These are phyloP conservation scores for Etia nguti DNA, from an alignment of 2,113 vertebrate genomes.

Conservation along the genomic window DNA sequence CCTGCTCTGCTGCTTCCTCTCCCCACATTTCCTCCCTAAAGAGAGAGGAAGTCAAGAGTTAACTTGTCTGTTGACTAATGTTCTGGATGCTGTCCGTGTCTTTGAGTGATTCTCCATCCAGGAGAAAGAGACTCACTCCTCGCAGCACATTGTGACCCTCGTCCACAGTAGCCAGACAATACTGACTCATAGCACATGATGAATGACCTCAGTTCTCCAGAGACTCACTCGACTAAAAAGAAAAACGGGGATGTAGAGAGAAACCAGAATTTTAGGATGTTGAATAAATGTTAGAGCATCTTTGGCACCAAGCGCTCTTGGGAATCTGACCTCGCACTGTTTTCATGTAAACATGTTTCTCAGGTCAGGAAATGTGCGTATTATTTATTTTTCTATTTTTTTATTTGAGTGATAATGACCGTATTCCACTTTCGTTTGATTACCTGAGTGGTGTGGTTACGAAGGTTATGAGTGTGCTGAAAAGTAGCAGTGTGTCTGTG, in stretches of 20 bases:
- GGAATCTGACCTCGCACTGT: slow-evolving; percentile 33
- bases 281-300: slow-evolving; percentile 31
- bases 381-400: not conserved
- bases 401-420: not conserved
- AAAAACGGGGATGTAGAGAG: slow-evolving; percentile 37
- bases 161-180: slow-evolving; percentile 69
- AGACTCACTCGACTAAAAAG: slow-evolving; percentile 49
- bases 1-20: not conserved
- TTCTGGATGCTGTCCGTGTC: slow-evolving; percentile 25
- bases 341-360: slow-evolving; percentile 34
- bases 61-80: slow-evolving; percentile 41
- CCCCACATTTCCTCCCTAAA: not conserved
- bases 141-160: slow-evolving; percentile 45
- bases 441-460: not conserved
- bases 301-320: slow-evolving; percentile 35
- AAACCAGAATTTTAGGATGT: slow-evolving; percentile 33
- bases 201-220: slow-evolving; percentile 61
- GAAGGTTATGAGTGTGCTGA: not conserved
- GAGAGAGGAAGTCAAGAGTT: slow-evolving; percentile 39
- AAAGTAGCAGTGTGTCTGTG: not conserved
- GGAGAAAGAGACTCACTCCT: slow-evolving; percentile 52
- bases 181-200: slow-evolving; percentile 70
- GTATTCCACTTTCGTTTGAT: not conserved
- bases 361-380: slow-evolving; percentile 10
- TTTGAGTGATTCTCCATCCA: slow-evolving; percentile 39